These are phyloP conservation scores for Geotrypetes seraphini DNA, from an alignment of 2,797 vertebrate genomes.

Conservation along the genomic window DNA sequence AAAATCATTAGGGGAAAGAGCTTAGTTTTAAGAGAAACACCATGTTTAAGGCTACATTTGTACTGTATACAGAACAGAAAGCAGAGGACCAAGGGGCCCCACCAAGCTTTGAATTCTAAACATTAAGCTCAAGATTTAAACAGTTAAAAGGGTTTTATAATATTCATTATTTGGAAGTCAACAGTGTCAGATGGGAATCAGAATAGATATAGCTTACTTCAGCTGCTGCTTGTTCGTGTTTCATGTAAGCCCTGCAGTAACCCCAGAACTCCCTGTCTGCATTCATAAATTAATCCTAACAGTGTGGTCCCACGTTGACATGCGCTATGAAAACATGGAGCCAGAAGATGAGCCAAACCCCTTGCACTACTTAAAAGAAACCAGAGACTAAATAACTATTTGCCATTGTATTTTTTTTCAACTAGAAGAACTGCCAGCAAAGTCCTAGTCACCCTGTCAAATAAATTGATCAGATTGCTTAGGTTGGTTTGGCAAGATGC, in stretches of 20 bases:
- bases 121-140: neutral
- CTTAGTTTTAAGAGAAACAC: too few relatives aligned
- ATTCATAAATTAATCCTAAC: slow-evolving; percentile 18
- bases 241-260: neutral
- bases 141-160: slow-evolving; percentile 6
- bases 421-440: too few relatives aligned
- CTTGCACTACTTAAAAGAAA: slow-evolving; percentile 4
- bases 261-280: slow-evolving; percentile 8
- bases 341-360: slow-evolving; percentile 5
- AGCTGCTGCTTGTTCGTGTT: slow-evolving; percentile 6
- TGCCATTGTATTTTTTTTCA: too few relatives aligned
- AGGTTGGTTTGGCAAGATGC: too few relatives aligned
- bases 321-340: slow-evolving; percentile 8
- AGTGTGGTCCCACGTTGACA: neutral
- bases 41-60: too few relatives aligned
- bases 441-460: too few relatives aligned
- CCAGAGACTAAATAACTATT: too few relatives aligned
- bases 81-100: neutral
- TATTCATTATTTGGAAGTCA: slow-evolving; percentile 19
- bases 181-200: slow-evolving; percentile 12
- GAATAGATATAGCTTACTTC: slow-evolving; percentile 10
- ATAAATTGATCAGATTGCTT: too few relatives aligned
- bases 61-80: too few relatives aligned
- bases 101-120: slow-evolving; percentile 1
- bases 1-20: too few relatives aligned